phyloP scores from a whole-genome alignment of 2,888 invertebrate species.

The Piscicola geometra region DNA sequence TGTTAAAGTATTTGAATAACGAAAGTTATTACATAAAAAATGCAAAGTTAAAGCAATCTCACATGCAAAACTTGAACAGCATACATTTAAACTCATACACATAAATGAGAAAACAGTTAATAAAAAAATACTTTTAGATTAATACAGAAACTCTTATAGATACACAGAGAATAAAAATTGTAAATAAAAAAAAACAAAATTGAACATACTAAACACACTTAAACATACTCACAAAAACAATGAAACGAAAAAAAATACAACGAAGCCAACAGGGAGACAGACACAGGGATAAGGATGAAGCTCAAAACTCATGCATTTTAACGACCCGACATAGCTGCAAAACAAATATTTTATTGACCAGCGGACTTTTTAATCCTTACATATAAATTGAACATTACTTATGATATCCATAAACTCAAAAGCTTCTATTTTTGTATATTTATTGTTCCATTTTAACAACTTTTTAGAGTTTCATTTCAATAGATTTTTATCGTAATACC shows the following conservation, averaged over 20 bases:
- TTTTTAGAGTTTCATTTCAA: too few relatives aligned
- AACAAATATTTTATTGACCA: conserved; percentile 36
- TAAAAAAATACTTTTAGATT: background rate
- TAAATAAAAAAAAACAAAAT: background rate
- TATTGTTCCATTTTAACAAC: too few relatives aligned
- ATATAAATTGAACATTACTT: conserved; percentile 17
- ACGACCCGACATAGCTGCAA: background rate
- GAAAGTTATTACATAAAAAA: too few relatives aligned
- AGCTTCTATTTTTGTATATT: too few relatives aligned
- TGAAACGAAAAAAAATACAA: background rate
- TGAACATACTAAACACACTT: too few relatives aligned
- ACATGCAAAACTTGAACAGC: background rate
- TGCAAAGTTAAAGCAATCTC: background rate
- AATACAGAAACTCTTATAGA: background rate
- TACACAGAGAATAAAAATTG: background rate
- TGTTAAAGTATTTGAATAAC: too few relatives aligned
- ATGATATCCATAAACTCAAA: conserved; percentile 5
- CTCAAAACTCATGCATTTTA: conserved; percentile 28
- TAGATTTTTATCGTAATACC: too few relatives aligned
- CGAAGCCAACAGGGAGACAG: background rate
- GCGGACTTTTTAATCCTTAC: conserved; percentile 7
- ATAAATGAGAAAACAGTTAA: background rate
- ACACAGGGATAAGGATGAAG: background rate
- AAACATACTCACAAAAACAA: background rate
- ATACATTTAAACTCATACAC: too few relatives aligned